Base-by-base conservation (phyloP, 2,797 vertebrate genomes). In the Natrix natrix region DNA sequence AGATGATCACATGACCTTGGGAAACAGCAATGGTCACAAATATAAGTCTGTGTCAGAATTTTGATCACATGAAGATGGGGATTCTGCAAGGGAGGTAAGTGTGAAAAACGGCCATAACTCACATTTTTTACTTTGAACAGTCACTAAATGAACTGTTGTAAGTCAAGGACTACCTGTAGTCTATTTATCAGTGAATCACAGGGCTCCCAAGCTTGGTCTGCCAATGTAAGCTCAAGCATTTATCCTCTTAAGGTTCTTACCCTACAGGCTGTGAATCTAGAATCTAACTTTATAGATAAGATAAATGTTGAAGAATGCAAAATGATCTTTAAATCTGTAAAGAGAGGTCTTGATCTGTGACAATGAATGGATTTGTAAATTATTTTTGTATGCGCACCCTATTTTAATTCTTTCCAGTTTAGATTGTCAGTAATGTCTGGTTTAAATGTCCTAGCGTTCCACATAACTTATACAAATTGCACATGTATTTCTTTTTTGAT, bases 361-460 rank as follows among this genome's bases (percentile, higher is more conserved):
- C 99, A 99, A 99, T 99, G 99, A 88, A 98, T 98, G 98, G 98
- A 97, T 97, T 97, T 97, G 97, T 97, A 95, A 96, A 94, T 97
- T 99, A 99, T 98, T 98, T 97, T 99, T 99, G 98, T 98, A 98
- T 99, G 99, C 98, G 99, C 98, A 98, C 98, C 97, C 98, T 98
- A 97, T 98, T 98, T 98, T 97, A 97, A 83, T 83, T 98, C 98
- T 99, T 74, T 98, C 98, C 97, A 98, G 99, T 99, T 99, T 98
- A 98, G 98, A 99, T 99, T 98, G 98, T 98, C 97, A 98, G 98
- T 99, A 98, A 98, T 97, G 97, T 99, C 98, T 98, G 98, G 99
- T 98, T 98, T 98, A 98, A 98, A 98, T 98, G 97, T 98, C 98
- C 98, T 98, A 98, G 99, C 98, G 98, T 99, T 99, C 98, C 99